Evolutionary conservation across 2,888 invertebrate genomes (phyloP).

Genomic region (Epiblema foenella): DNA sequence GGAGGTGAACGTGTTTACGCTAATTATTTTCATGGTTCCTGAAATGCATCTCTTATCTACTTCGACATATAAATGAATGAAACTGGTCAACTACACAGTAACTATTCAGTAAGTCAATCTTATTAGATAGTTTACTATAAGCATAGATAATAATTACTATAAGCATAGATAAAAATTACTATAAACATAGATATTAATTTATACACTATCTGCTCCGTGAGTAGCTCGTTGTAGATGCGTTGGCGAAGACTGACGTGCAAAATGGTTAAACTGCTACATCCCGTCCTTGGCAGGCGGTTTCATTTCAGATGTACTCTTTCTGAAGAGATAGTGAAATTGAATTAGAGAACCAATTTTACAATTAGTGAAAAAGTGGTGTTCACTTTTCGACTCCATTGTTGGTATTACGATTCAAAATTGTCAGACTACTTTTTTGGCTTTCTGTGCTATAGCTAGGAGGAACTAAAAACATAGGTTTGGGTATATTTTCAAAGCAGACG

Average conservation of each 20-base stretch:
- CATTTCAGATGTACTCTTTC: constrained; percentile 35
- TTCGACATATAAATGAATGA: neutral
- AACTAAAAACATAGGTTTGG: too few species aligned
- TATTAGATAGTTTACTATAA: too few species aligned
- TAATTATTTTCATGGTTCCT: constrained; percentile 2
- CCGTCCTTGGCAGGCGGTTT: constrained; percentile 59
- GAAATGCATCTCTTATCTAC: neutral
- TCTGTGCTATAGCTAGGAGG: neutral
- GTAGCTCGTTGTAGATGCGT: constrained; percentile 50
- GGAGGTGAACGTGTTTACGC: constrained; percentile 9
- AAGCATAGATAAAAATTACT: too few species aligned
- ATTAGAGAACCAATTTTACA: neutral
- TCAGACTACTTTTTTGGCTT: too few species aligned
- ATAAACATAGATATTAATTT: too few species aligned
- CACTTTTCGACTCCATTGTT: too few species aligned
- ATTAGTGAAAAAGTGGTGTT: too few species aligned
- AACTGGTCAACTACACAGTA: neutral
- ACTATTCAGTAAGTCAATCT: too few species aligned
- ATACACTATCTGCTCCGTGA: constrained; percentile 1
- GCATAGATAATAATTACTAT: too few species aligned
- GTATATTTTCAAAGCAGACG: too few species aligned
- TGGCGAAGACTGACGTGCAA: constrained; percentile 56
- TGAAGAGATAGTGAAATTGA: neutral
- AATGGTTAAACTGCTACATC: constrained; percentile 72
- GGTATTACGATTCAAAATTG: too few species aligned